A percentile compares a stretch with the other conserved stretches of the same genome.
These are phyloP conservation scores for Falco biarmicus DNA, from an alignment of 2,797 vertebrate genomes.

Conservation along the genomic window DNA sequence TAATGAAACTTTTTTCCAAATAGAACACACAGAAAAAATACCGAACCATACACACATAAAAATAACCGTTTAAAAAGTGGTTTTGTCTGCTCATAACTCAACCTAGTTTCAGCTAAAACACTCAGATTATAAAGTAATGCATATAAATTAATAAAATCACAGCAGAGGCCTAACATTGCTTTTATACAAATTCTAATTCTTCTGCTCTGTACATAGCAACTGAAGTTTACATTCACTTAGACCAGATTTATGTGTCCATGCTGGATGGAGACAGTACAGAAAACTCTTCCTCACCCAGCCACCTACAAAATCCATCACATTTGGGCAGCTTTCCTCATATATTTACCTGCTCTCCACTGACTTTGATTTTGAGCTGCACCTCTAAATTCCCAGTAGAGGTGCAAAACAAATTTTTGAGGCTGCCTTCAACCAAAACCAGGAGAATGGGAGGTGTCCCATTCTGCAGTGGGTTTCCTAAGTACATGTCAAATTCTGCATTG, in stretches of 20 bases:
- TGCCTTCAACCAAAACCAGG: neutral
- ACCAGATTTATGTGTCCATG: neutral
- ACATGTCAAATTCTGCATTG: neutral
- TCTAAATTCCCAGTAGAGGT: neutral
- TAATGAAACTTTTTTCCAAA: neutral
- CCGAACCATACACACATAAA: neutral
- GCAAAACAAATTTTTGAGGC: neutral
- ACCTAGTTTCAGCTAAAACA: neutral
- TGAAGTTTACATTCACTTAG: neutral
- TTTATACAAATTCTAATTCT: neutral
- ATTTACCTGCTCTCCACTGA: neutral
- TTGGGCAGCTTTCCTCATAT: neutral
- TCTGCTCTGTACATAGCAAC: conserved; percentile 12
- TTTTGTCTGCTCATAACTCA: conserved; percentile 11
- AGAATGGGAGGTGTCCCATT: neutral
- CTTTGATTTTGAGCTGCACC: neutral
- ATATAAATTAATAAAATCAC: neutral
- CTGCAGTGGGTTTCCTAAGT: neutral
- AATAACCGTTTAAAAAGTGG: neutral
- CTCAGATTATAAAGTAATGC: neutral
- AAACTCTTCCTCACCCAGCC: neutral
- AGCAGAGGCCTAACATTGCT: neutral
- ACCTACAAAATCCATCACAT: neutral
- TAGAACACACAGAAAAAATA: neutral
- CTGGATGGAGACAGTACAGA: neutral